Base-by-base conservation (phyloP, 2,113 vertebrate species). In the Hyaena hyaena region DNA sequence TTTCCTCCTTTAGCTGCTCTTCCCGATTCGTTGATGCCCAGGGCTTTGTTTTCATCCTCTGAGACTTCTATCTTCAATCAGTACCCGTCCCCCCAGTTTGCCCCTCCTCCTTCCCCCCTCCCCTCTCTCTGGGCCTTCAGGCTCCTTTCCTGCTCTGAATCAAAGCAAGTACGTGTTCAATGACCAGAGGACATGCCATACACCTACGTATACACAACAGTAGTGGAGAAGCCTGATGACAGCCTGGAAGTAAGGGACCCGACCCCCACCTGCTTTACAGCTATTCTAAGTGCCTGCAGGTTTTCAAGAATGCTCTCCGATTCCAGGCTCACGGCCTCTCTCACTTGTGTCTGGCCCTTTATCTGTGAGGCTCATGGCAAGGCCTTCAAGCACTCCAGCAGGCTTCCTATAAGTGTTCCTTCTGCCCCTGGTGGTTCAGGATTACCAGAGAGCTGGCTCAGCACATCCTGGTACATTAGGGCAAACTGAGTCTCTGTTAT, bases 361-460 rank as follows among this genome's bases (percentile, higher is more conserved):
- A 19, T 88, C 50, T 96, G 94, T 76, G 92, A 84, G 1, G 83
- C 83, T 26, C 99, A 99, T 28, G 98, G 98, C 95, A 99, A 99
- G 97, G 99, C 99, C 95, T 99, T 99, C 98, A 99, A 99, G 95
- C 98, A 98, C 58, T 99, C 99, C 96, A 99, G 98, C 96, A 98
- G 98, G 98, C 96, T 24, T 95, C 96, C 58, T 92, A 48, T 53
- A 55, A 26, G 63, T 97, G 97, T 53, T 73, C 39, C 84, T 89
- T 95, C 77, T 96, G 95, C 80, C 71, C 71, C 33, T 74, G 95
- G 88, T 87, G 88, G 11, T 93, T 95, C 76, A 68, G 89, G 45
- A 94, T 39, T 45, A 88, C 80, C 0, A 77, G 88, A 0, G 96
- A 97, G 76, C 94, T 93, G 4, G 69, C 71, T n/a, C 19, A 50